phyloP scores from a whole-genome alignment of 2,888 invertebrate genomes.

The Leptinotarsa tumamoca region DNA sequence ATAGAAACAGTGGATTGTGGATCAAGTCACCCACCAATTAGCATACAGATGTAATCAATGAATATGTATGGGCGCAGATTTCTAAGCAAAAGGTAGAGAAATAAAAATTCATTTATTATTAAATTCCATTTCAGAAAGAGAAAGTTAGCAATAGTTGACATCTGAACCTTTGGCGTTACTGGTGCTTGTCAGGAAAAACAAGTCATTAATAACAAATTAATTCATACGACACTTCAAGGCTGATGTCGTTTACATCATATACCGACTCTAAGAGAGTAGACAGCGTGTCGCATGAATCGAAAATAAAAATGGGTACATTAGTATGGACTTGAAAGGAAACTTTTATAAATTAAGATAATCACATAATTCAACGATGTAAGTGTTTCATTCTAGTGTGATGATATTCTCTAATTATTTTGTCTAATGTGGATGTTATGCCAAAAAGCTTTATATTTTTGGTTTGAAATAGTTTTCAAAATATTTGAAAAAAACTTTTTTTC shows the following conservation, averaged over 20 bases:
- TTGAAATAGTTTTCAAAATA: too few species aligned
- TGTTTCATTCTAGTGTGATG: too few species aligned
- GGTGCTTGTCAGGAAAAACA: constrained; percentile 4
- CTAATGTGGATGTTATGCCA: too few species aligned
- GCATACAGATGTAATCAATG: neutral
- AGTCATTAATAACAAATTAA: neutral
- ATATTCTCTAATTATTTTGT: too few species aligned
- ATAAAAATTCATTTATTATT: neutral
- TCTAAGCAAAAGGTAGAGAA: neutral
- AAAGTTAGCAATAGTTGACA: constrained; percentile 10
- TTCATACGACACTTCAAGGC: neutral
- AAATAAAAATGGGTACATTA: too few species aligned
- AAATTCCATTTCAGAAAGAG: neutral
- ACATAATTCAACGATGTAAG: too few species aligned
- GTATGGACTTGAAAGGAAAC: too few species aligned
- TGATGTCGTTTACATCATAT: neutral
- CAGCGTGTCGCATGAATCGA: neutral
- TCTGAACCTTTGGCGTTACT: neutral
- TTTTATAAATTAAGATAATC: too few species aligned
- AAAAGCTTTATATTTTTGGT: too few species aligned
- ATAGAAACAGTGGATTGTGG: neutral
- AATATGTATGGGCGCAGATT: neutral
- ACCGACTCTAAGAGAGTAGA: neutral
- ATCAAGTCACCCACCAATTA: neutral
- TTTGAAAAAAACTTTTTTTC: too few species aligned